Evolutionary conservation across 2,797 vertebrate genomes (phyloP).

Genomic region (Pipistrellus kuhlii): DNA sequence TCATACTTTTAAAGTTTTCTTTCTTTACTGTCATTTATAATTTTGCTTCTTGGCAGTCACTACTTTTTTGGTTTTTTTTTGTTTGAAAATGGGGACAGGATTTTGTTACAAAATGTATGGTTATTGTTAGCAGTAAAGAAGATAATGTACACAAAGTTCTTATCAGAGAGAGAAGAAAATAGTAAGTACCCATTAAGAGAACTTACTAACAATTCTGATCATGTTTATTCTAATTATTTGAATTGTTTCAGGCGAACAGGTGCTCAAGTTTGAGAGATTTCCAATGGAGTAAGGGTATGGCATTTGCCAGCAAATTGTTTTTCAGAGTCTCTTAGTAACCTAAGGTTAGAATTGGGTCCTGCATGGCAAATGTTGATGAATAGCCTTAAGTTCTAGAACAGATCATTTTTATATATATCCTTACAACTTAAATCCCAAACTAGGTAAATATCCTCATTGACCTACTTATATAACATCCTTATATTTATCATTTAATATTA

Average conservation of each 20-base stretch:
- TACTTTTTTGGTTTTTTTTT: not conserved
- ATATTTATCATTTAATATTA: not conserved
- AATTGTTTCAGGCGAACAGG: not conserved
- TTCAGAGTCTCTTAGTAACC: not conserved
- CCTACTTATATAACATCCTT: not conserved
- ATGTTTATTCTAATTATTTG: not conserved
- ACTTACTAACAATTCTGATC: not conserved
- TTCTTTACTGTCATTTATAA: not conserved
- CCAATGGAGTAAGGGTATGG: not conserved
- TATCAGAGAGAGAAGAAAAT: not conserved
- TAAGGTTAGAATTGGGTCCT: not conserved
- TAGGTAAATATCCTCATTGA: not conserved
- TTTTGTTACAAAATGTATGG: not conserved
- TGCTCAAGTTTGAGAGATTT: not conserved
- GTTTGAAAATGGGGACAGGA: not conserved
- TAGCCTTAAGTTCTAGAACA: not conserved
- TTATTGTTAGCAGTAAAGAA: slow-evolving; percentile 11
- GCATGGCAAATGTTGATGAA: not conserved
- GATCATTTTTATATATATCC: not conserved
- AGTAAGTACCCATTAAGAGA: not conserved
- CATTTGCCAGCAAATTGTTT: not conserved
- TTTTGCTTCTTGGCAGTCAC: not conserved
- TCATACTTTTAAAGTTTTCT: not conserved
- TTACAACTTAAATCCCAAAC: not conserved
- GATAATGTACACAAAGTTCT: not conserved